Base-by-base conservation (phyloP, 1,140 invertebrate genomes). In the Lineus longissimus region DNA sequence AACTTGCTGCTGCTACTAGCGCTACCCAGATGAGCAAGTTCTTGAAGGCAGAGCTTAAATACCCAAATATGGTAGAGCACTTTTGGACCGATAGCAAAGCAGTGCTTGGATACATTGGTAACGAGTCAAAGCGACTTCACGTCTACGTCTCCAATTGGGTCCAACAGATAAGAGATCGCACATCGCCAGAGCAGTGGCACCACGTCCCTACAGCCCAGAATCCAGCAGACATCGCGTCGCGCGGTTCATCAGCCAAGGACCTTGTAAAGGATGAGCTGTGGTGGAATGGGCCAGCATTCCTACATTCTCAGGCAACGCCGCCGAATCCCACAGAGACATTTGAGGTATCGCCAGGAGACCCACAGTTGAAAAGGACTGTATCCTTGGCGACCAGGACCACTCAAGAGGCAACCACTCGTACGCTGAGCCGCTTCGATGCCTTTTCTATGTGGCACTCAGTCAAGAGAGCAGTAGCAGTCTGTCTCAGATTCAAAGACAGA, bases 1-100 rank as follows among this genome's bases (percentile, higher is more conserved):
- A 73, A 60, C 61, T 74, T 25, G 60, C 63, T 31, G 67, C 67
- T 6, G 64, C 71, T 23, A 25, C 65, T 23, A 54, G 69, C 9
- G 68, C 70, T 17, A 63, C 72, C 11, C 56, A 58, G 30, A 33
- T 68, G 17, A 64, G 63, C 31, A 55, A 6, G 19, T 57, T 68
- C 25, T 54, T 68, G 15, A 40, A 43, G 27, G 15, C 41, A 9
- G 68, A 68, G 43, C 40, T 70, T 0, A 36, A 63, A 9, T 25
- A 62, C 15, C 0, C 22, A 6, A 47, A 61, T n/a, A 13, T 65
- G 40, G 36, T 15, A 23, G 40, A 65, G 31, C 55, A 51, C 22
- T 71, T 71, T 31, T 71, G 62, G 64, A 69, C 67, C 7, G 64
- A 71, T 41, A 64, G 36, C 15, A 27, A 40, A 19, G 55, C 64